phyloP scores from a whole-genome alignment of 2,797 vertebrate species.

The Micromesistius poutassou region DNA sequence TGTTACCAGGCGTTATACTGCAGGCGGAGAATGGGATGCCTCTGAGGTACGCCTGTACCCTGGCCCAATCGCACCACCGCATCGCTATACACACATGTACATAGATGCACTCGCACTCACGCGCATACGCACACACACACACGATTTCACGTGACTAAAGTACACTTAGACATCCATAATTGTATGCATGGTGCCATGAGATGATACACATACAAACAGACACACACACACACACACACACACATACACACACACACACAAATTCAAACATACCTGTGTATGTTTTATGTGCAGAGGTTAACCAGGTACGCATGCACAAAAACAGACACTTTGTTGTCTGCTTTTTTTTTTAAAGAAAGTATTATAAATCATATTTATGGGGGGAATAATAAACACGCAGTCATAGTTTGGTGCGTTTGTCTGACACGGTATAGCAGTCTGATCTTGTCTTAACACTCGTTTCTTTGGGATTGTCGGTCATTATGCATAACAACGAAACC shows the following conservation, averaged over 20 bases:
- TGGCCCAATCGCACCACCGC: constrained; percentile 84
- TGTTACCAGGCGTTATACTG: constrained; percentile 47
- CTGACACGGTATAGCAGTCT: neutral
- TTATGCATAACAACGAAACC: neutral
- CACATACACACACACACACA: too few species aligned
- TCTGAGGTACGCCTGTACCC: constrained; percentile 83
- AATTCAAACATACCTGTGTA: neutral
- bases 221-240: neutral
- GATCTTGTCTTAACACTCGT: neutral
- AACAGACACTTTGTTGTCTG: neutral
- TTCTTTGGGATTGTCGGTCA: neutral
- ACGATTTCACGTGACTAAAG: neutral
- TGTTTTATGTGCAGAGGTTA: constrained; percentile 50
- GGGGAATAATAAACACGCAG: neutral
- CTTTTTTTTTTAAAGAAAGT: neutral
- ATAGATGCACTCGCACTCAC: neutral
- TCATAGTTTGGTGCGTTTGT: neutral
- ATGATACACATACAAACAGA: neutral
- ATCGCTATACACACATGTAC: constrained; percentile 71
- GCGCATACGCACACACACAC: neutral
- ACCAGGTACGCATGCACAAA: constrained; percentile 37
- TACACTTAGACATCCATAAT: neutral
- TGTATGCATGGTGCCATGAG: neutral
- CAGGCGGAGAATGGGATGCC: constrained; percentile 87
- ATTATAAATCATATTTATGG: neutral